phyloP scores from a whole-genome alignment of 1,140 invertebrate species.

The Hyles vespertilio region DNA sequence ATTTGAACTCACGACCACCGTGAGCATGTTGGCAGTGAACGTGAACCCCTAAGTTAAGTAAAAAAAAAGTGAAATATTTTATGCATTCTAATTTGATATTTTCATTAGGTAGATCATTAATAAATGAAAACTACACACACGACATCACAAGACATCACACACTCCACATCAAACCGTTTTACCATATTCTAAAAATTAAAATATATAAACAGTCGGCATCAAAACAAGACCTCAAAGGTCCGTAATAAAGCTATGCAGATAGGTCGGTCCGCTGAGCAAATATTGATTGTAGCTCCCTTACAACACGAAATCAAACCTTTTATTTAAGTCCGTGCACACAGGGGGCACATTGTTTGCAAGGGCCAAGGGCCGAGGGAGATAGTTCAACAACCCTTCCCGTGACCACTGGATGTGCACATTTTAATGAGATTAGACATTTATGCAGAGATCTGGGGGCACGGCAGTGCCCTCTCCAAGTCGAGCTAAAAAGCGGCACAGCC shows the following conservation, averaged over 20 bases:
- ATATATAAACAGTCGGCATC: slow-evolving; percentile 4
- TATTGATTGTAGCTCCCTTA: slow-evolving; percentile 61
- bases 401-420: slow-evolving; percentile 40
- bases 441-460: too few species aligned
- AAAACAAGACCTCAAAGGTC: slow-evolving; percentile 38
- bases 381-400: slow-evolving; percentile 68
- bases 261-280: slow-evolving; percentile 55
- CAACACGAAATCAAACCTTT: slow-evolving; percentile 75
- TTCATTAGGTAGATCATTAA: too few species aligned
- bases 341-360: slow-evolving; percentile 58
- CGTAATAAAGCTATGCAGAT: slow-evolving; percentile 65
- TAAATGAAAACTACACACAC: too few species aligned
- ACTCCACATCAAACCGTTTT: too few species aligned
- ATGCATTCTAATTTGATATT: too few species aligned
- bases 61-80: too few species aligned
- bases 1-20: too few species aligned
- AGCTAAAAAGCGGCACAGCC: too few species aligned
- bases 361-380: slow-evolving; percentile 47
- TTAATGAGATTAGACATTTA: slow-evolving; percentile 2
- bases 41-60: too few species aligned
- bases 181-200: not conserved
- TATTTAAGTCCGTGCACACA: slow-evolving; percentile 71
- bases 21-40: too few species aligned
- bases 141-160: too few species aligned
- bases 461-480: too few species aligned